Percentiles rank a stretch among this genome's conserved stretches.
Conservation (phyloP, 2,888 invertebrate genomes). For the Chrysolina americana region DNA sequence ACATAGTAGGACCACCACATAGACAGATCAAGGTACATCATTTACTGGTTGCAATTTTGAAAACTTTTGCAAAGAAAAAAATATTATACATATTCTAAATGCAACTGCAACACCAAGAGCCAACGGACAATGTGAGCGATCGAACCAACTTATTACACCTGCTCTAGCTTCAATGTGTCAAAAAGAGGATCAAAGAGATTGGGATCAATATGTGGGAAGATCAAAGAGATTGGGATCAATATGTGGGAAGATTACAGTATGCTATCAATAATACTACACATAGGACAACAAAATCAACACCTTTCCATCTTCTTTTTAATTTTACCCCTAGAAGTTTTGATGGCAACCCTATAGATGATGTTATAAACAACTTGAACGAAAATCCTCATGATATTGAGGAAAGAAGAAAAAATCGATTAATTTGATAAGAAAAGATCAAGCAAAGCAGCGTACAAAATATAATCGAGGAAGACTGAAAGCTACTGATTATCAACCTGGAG, state of each 20-base stretch:
- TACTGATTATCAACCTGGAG: neutral
- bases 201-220: neutral
- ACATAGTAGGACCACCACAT: too few relatives aligned
- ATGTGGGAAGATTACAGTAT: too few relatives aligned
- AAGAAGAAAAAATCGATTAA: neutral
- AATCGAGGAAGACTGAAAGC: neutral
- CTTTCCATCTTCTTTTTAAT: neutral
- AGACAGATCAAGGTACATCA: too few relatives aligned
- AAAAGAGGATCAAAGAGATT: neutral
- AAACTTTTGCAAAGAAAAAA: too few relatives aligned
- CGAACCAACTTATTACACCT: neutral
- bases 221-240: too few relatives aligned
- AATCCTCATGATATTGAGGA: neutral
- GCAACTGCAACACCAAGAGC: too few relatives aligned
- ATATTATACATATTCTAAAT: too few relatives aligned
- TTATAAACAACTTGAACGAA: neutral
- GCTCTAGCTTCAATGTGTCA: neutral
- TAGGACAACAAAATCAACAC: neutral
- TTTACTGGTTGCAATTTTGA: too few relatives aligned
- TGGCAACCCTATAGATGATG: neutral
- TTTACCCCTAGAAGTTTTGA: neutral
- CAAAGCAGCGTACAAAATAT: too few relatives aligned
- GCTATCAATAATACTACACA: neutral
- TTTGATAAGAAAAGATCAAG: neutral
- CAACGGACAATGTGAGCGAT: too few relatives aligned